Evolutionary conservation across 2,888 invertebrate species (phyloP), one percentile per base, ranked within the genome.

Genomic region (Drosophila anomalata): DNA sequence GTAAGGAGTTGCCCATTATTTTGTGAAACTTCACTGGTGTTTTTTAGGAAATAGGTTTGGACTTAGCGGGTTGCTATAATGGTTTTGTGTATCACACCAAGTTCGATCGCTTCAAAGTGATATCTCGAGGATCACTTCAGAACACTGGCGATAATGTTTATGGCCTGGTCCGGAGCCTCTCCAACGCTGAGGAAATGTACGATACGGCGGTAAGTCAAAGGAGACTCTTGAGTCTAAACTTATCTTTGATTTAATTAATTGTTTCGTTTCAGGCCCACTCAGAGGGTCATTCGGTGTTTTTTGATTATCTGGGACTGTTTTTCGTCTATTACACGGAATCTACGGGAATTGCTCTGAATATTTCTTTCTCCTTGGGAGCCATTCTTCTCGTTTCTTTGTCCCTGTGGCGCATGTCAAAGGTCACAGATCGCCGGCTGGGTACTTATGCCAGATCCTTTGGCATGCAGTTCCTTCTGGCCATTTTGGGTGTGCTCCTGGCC

Each of bases 61-160:
- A 96, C 90, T 93, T 96, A 85, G 96, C 96, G 0, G 95, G 95
- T 1, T 58, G 50, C 51, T 63, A 94, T 50, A 95, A 96, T 92
- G 96, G 96, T 0, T 94, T 94, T 88, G 94, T 96, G 14, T 96
- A 96, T 90, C 96, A 96, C 91, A 96, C 96, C 0, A 93, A 94
- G 51, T 94, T 94, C 91, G 97, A 97, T 90, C 91, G 90, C 36
- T 93, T 94, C 0, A 92, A 92, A 2, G 91, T 94, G 1, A 93
- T 97, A 24, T 93, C 93, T 17, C 89, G 93, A 0, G 95, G 95
- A 0, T 94, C 95, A 1, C 89, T 96, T 33, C 96, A 97, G 89
- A 92, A 94, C 77, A 94, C 95, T 5, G 96, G 96, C 0, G 94
- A 95, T 69, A 96, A 95, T 92, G 88, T 96, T 17, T 89, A 96